Evolutionary conservation across 2,888 invertebrate species (phyloP).

Genomic region (Dinocampus coccinellae): DNA sequence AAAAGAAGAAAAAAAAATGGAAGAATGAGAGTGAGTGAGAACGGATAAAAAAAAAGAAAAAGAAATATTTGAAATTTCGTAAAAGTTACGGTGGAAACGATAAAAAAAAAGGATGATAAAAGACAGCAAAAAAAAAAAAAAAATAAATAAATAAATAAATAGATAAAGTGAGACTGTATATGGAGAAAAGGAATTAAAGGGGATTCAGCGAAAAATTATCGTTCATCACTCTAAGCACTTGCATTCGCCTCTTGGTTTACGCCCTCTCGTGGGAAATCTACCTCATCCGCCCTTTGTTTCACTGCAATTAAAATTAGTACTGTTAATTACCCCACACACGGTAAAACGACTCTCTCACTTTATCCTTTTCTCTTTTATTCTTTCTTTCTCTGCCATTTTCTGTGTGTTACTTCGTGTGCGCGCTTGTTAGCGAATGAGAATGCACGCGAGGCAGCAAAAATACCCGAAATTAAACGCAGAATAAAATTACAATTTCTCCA

Average conservation of each 20-base stretch:
- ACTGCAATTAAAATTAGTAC: constrained; percentile 68
- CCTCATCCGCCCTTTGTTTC: constrained; percentile 66
- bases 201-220: constrained; percentile 60
- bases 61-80: constrained; percentile 32
- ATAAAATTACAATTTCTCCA: constrained; percentile 52
- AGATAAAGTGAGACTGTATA: too few species aligned
- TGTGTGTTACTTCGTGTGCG: constrained; percentile 37
- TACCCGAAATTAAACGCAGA: constrained; percentile 61
- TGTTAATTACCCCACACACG: constrained; percentile 63
- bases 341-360: constrained; percentile 43
- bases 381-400: background rate
- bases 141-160: constrained; percentile 16
- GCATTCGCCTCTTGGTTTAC: constrained; percentile 33
- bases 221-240: constrained; percentile 58
- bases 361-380: too few species aligned
- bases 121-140: background rate
- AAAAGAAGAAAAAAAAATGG: constrained; percentile 11
- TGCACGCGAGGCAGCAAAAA: constrained; percentile 45
- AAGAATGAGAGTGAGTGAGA: constrained; percentile 6
- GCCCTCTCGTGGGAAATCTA: constrained; percentile 60
- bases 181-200: constrained; percentile 45
- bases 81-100: constrained; percentile 20
- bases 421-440: constrained; percentile 54
- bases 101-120: background rate
- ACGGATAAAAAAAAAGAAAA: too few species aligned